Base-by-base conservation (phyloP, 2,113 vertebrate species). In the Chauna torquata region DNA sequence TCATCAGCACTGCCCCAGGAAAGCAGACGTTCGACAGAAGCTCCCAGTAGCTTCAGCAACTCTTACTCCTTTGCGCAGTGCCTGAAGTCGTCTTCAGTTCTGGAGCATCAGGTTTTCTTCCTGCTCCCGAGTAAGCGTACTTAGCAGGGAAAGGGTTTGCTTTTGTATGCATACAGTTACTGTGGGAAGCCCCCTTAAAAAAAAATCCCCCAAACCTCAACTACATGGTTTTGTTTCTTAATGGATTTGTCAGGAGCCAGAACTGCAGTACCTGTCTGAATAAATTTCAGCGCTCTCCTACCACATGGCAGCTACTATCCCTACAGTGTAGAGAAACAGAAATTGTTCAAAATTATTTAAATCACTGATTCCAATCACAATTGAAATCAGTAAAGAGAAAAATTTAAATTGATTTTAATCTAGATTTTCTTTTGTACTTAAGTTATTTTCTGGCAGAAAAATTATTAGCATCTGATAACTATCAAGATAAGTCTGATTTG, bases 311-410 rank as follows among this genome's bases (percentile, higher is more conserved):
- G 28, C 78, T 58, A 91, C 74, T 49, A 94, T 44, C 34, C 55
- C 70, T 72, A 61, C 45, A 74, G 70, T 25, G 74, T 66, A 85
- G 82, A 66, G 93, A 90, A 96, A 71, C 74, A 85, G 38, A 1
- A 91, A 93, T 90, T 91, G 95, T 80, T 96, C 92, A 87, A 49
- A 90, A 90, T 74, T 94, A 96, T 93, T 97, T 93, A 96, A 95
- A 94, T 95, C 58, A 38, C 92, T 58, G 85, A 95, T 96, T 96
- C 87, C 82, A 94, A 96, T 90, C 86, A 81, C 88, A 94, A 70
- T 65, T 86, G 80, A 96, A 88, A 95, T 86, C 65, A 61, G 66
- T 54, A 82, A 85, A 90, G 91, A 91, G 81, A 94, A 96, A 96
- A 96, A 85, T 95, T 82, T 91, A 71, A 91, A 91, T 95, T 91